Percentiles rank a stretch among this genome's conserved stretches.
Conservation (phyloP, 2,113 vertebrate genomes). For the Irena cyanogastra region DNA sequence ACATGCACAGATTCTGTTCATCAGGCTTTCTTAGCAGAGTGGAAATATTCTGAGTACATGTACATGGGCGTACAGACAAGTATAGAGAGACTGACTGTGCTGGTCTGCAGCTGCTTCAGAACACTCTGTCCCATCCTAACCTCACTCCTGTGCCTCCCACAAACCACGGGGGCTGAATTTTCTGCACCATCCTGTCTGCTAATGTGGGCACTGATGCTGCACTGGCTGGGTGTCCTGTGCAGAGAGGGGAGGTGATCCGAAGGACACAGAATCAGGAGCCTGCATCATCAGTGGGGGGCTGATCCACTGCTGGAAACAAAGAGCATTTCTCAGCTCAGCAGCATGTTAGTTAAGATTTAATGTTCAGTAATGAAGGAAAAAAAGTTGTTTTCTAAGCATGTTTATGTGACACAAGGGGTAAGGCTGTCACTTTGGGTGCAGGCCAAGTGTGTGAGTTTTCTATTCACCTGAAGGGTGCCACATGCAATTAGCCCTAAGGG, state of each 20-base stretch:
- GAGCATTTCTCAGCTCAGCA: not conserved
- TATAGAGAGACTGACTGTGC: not conserved
- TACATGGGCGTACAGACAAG: not conserved
- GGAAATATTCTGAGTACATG: not conserved
- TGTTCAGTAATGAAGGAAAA: not conserved
- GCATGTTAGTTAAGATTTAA: not conserved
- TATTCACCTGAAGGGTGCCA: not conserved
- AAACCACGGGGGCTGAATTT: not conserved
- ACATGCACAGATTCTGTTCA: not conserved
- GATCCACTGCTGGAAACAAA: not conserved
- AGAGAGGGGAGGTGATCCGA: not conserved
- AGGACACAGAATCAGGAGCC: not conserved
- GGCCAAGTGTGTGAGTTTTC: not conserved
- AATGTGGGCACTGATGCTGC: accelerated
- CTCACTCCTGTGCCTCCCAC: not conserved
- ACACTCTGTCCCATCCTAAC: not conserved
- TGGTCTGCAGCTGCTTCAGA: not conserved
- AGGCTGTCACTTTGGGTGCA: not conserved
- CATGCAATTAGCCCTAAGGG: not conserved
- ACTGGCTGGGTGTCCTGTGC: accelerated
- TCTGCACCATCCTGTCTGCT: not conserved
- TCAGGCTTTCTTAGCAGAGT: not conserved
- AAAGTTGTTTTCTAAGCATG: not conserved
- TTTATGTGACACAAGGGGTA: not conserved
- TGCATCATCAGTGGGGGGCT: not conserved